Conservation (phyloP, 2,113 vertebrate species). For the Crotalus tigris region DNA sequence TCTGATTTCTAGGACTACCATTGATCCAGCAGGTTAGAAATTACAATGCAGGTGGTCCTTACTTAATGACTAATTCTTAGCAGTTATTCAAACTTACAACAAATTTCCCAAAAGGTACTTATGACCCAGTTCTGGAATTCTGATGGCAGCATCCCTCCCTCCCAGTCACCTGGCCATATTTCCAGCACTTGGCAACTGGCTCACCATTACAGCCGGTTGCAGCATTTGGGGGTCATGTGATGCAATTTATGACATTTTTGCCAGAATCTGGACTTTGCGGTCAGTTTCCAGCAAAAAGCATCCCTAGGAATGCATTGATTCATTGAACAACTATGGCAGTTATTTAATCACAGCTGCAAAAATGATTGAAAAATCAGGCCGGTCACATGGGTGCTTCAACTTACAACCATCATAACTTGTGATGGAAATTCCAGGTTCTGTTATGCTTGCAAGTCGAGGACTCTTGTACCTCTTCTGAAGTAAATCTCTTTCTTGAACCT, state of each 20-base stretch:
- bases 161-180: not conserved
- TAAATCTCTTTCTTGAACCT: not conserved
- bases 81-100: not conserved
- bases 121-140: not conserved
- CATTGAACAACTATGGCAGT: not conserved
- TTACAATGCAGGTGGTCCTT: not conserved
- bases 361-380: not conserved
- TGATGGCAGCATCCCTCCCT: not conserved
- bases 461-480: not conserved
- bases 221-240: not conserved
- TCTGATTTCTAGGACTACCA: not conserved
- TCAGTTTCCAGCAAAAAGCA: not conserved
- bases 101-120: not conserved
- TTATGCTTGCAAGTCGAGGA: not conserved
- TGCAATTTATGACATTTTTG: not conserved
- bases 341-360: not conserved
- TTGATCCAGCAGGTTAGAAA: not conserved
- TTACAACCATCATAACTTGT: not conserved
- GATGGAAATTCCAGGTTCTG: not conserved
- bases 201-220: not conserved
- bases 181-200: not conserved
- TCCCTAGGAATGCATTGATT: not conserved
- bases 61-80: not conserved
- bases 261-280: not conserved
- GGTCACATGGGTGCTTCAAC: not conserved